Percentiles rank a stretch among this genome's conserved stretches.
phyloP scores from a whole-genome alignment of 2,888 invertebrate genomes.

The Julus scanicus region DNA sequence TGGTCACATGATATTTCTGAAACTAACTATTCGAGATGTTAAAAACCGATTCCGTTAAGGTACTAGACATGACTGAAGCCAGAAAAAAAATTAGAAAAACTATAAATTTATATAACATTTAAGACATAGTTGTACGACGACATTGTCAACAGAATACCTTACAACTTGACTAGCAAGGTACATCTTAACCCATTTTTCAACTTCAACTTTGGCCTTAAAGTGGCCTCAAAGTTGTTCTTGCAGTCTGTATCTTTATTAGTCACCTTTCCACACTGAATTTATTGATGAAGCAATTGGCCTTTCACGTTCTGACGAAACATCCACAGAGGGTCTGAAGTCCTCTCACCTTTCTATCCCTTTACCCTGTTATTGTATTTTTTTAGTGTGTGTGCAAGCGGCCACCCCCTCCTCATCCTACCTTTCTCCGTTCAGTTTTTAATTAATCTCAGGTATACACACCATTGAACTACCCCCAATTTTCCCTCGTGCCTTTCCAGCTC shows the following conservation, averaged over 20 bases:
- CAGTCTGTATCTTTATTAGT: background rate
- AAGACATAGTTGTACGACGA: no score
- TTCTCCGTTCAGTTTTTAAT: conserved; percentile 33
- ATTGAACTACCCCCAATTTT: conserved; percentile 23
- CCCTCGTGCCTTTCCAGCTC: conserved; percentile 27
- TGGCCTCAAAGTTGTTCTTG: background rate
- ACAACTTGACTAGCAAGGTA: background rate
- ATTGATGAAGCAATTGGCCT: conserved; percentile 34
- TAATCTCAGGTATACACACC: conserved; percentile 35
- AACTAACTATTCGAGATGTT: no score
- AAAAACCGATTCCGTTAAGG: no score
- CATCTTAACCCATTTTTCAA: conserved; percentile 31
- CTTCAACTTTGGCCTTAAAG: background rate
- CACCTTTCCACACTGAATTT: background rate
- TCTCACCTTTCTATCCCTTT: conserved; percentile 13
- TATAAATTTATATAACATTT: no score
- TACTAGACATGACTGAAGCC: no score
- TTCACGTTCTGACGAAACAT: conserved; percentile 9
- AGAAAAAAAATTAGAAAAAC: no score
- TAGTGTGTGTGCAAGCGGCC: background rate
- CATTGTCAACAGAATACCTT: background rate
- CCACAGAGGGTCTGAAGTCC: conserved; percentile 5
- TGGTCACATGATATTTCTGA: no score
- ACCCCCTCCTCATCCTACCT: conserved; percentile 23
- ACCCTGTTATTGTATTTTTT: background rate